Base-by-base conservation (phyloP, 2,797 vertebrate genomes). In the Lutjanus campechanus region DNA sequence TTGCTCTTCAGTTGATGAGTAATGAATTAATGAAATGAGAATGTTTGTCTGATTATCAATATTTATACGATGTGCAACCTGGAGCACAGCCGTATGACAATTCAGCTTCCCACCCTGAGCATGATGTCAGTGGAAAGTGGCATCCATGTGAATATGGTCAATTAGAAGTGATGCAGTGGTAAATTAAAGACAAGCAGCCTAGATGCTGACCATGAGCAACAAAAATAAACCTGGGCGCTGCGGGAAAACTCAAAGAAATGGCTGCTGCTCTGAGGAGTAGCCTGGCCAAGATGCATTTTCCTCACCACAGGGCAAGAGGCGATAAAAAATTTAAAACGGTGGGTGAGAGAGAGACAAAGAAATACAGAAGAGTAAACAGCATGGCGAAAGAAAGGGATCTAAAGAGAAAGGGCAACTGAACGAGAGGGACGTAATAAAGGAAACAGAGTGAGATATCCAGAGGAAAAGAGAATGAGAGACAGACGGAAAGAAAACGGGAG, bases 321-420 rank as follows among this genome's bases (percentile, higher is more conserved):
- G 11, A 73, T 83, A 19, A 85, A 83, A 85, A 67, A 85, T 85
- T 75, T 64, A 74, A 79, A 84, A 54, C 13, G 5, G 19, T 5
- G 72, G 67, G n/a, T 54, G 66, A 69, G 76, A 44, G 59, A 36
- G 8, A 61, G 53, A 58, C 15, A 70, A 53, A 67, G 43, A 73
- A 77, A 80, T 55, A 12, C 22, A 29, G 22, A 60, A 77, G 76
- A 51, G 61, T 50, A 65, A 82, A 78, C 40, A 22, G 7, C 53
- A 51, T 22, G 20, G 16, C 41, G 1, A 63, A 15, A 29, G 29
- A 1, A 40, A 17, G 17, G 56, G 41, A 43, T 4, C 1, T n/a
- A 47, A 8, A 19, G 12, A 64, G 43, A 65, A 44, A 22, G 8
- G 49, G 29, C 5, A 29, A 1, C 3, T 44, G 29, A 46, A 46